phyloP scores from a whole-genome alignment of 2,888 invertebrate species.

The Eucera pruinosa region DNA sequence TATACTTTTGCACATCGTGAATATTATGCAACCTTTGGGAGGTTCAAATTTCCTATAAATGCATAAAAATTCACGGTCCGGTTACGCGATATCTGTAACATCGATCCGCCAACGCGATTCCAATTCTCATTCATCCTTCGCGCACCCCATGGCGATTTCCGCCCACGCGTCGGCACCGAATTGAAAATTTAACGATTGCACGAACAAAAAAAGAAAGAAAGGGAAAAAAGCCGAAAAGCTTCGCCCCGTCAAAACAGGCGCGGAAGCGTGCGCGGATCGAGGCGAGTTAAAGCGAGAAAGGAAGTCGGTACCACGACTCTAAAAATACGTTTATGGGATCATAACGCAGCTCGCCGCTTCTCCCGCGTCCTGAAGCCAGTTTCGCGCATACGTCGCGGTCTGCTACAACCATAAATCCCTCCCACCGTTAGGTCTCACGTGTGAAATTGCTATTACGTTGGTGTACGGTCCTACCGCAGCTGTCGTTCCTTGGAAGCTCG shows the following conservation, averaged over 20 bases:
- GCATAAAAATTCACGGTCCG: no score
- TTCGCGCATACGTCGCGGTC: constrained; percentile 42
- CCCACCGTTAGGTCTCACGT: constrained; percentile 69
- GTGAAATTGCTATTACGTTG: constrained; percentile 75
- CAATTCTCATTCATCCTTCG: constrained; percentile 13
- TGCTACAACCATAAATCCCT: constrained; percentile 72
- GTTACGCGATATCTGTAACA: no score
- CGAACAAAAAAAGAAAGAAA: neutral
- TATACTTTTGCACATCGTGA: no score
- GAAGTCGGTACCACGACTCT: constrained; percentile 43
- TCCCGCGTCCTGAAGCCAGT: constrained; percentile 39
- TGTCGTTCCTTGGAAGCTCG: constrained; percentile 58
- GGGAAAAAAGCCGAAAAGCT: constrained; percentile 8
- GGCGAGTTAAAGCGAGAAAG: constrained; percentile 6
- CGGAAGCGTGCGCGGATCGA: constrained; percentile 15
- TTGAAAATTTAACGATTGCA: constrained; percentile 63
- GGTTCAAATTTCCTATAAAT: no score
- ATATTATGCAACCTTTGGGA: no score
- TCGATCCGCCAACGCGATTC: no score
- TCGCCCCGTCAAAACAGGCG: neutral
- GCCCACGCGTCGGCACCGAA: constrained; percentile 45
- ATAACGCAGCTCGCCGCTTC: constrained; percentile 70
- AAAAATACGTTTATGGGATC: constrained; percentile 82
- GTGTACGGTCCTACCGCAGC: constrained; percentile 63
- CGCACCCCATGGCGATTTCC: constrained; percentile 18